Base-by-base conservation (phyloP, 2,113 vertebrate species). In the mouse (Mus musculus) region DNA sequence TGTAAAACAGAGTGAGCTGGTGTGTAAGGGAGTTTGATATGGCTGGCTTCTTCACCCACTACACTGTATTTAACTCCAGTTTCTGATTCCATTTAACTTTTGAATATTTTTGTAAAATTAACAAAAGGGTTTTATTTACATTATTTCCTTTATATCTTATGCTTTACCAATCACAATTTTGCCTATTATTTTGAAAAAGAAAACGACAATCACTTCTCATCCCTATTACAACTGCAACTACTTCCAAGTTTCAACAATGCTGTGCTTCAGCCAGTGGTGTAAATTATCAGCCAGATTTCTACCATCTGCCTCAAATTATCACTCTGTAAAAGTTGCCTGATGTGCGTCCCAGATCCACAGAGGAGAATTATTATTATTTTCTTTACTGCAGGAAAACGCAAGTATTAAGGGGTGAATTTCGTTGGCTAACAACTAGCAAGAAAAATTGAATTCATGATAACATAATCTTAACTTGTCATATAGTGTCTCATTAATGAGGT, bases 1-100 rank as follows among this genome's bases (percentile, higher is more conserved):
- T 49, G 49, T 49, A 49, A 97, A 95, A 96, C 42, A 96, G 10
- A 86, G 84, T 3, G 12, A 78, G 13, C 22, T 30, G 73, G 12
- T 14, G 11, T 1, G 20, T 14, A 82, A 17, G 36, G 80, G 30
- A 65, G 3, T 5, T 1, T 33, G 24, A 9, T 14, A 14, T 7
- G 1, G 3, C n/a, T 36, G 22, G 19, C 5, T 76, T 52, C 20
- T 36, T 59, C 20, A 26, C 20, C 22, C 36, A 39, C 54, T 59
- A 56, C 2, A 26, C 80, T 26, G 9, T 4, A 59, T 0, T 1
- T 5, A 59, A 26, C 54, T n/a, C 80, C 80, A 39, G 11, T 26
- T 49, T 77, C 90, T 71, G 33, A 61, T 63, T 96, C 59, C 52
- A 71, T 12, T 39, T 54, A 16, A 67, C 26, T 92, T 59, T n/a